These are phyloP conservation scores for Rhamphomyia laevipes DNA, from an alignment of 2,888 invertebrate species.

Conservation along the genomic window DNA sequence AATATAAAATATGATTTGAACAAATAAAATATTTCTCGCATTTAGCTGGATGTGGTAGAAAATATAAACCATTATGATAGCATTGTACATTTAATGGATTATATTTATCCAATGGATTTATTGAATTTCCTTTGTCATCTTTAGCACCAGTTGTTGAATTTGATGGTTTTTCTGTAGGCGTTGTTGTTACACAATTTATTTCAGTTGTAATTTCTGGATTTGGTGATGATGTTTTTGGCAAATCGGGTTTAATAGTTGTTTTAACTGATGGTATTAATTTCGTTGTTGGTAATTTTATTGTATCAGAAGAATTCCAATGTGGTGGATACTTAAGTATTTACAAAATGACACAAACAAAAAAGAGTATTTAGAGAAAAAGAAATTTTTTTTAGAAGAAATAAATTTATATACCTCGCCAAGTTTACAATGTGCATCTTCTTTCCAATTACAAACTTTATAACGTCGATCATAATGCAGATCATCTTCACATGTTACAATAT, in stretches of 20 bases:
- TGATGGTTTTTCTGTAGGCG: background rate
- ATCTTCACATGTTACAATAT: conserved; percentile 19
- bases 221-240: background rate
- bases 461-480: conserved; percentile 24
- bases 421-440: conserved; percentile 21
- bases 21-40: conserved; percentile 30
- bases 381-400: background rate
- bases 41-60: conserved; percentile 29
- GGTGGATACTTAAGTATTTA: background rate
- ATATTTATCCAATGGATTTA: conserved; percentile 25
- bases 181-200: background rate
- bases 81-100: conserved; percentile 25
- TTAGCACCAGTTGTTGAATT: background rate
- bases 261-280: no score
- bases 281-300: background rate
- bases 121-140: conserved; percentile 17
- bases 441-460: conserved; percentile 23
- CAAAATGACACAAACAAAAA: background rate
- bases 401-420: conserved; percentile 8
- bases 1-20: conserved; percentile 28
- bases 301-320: background rate
- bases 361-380: background rate
- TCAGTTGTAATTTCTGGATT: background rate
- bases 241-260: background rate
- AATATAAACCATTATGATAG: conserved; percentile 30